phyloP scores from a whole-genome alignment of 2,888 invertebrate species.

The Heliconius charithonia region DNA sequence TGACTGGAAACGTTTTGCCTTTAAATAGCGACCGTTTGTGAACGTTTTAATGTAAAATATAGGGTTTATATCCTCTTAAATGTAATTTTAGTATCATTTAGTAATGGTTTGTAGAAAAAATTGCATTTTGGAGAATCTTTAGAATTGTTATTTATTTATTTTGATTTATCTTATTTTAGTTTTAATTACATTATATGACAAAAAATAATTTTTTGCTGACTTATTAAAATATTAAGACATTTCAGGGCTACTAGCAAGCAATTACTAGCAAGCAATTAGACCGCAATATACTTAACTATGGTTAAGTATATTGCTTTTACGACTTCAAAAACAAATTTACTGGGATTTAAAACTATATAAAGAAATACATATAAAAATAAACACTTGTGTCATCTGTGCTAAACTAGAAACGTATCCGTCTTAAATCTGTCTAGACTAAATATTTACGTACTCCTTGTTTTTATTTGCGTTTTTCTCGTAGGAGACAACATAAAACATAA shows the following conservation, averaged over 20 bases:
- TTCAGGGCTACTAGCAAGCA: not conserved
- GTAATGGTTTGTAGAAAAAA: not conserved
- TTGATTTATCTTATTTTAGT: not conserved
- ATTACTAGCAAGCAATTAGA: not conserved
- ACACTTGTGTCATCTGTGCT: not conserved
- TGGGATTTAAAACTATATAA: not conserved
- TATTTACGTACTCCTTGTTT: slow-evolving; percentile 58
- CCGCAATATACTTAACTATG: not conserved
- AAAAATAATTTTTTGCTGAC: not conserved
- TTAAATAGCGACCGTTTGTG: not conserved
- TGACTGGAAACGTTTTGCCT: slow-evolving; percentile 30
- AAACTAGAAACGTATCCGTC: not conserved
- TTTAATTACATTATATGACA: not conserved
- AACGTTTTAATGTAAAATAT: slow-evolving; percentile 3
- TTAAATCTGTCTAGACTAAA: not conserved
- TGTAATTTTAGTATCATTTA: not conserved
- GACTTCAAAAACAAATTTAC: not conserved
- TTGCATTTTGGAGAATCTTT: not conserved
- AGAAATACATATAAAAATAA: not conserved
- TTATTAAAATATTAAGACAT: not conserved
- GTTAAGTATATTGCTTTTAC: not conserved
- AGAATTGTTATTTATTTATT: not conserved
- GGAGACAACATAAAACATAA: no score
- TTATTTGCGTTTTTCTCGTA: no score
- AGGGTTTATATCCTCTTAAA: not conserved